A percentile compares a stretch with the other conserved stretches of the same genome.
phyloP scores from a whole-genome alignment of 2,113 vertebrate genomes.

The Carassius carassius region DNA sequence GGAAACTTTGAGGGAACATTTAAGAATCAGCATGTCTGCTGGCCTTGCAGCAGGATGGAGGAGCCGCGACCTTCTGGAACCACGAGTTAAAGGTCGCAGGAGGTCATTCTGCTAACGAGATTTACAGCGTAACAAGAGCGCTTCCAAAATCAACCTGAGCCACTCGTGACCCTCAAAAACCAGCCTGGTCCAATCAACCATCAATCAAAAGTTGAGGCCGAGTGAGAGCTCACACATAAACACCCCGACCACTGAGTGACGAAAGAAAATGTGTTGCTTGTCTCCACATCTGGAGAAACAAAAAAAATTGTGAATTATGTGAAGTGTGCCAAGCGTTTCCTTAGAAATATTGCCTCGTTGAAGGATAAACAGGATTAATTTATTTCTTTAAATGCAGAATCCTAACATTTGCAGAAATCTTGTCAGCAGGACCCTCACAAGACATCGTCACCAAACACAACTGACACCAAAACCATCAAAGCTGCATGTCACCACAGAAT shows the following conservation, averaged over 20 bases:
- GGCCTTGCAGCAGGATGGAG: conserved; percentile 20
- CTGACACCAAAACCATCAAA: neutral
- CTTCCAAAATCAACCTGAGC: conserved; percentile 14
- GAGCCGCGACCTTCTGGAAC: conserved; percentile 30
- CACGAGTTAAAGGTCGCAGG: neutral
- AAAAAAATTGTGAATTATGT: neutral
- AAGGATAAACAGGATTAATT: neutral
- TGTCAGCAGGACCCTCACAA: neutral
- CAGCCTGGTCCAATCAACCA: conserved; percentile 27
- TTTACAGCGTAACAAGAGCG: conserved; percentile 19
- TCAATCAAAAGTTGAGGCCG: conserved; percentile 30
- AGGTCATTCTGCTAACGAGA: conserved; percentile 24
- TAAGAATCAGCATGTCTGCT: conserved; percentile 27
- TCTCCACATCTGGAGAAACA: conserved; percentile 18
- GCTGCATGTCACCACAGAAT: neutral
- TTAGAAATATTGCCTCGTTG: neutral
- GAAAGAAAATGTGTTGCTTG: conserved; percentile 2
- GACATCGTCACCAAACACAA: neutral
- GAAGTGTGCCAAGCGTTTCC: neutral
- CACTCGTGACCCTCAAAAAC: conserved; percentile 1
- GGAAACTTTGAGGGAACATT: conserved; percentile 45
- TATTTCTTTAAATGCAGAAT: neutral
- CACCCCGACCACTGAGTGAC: conserved; percentile 25
- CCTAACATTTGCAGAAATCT: neutral
- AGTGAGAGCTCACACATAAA: conserved; percentile 27